Evolutionary conservation across 2,113 vertebrate genomes (phyloP), one percentile per base, ranked within the genome.

Genomic region (Phoenicopterus ruber): DNA sequence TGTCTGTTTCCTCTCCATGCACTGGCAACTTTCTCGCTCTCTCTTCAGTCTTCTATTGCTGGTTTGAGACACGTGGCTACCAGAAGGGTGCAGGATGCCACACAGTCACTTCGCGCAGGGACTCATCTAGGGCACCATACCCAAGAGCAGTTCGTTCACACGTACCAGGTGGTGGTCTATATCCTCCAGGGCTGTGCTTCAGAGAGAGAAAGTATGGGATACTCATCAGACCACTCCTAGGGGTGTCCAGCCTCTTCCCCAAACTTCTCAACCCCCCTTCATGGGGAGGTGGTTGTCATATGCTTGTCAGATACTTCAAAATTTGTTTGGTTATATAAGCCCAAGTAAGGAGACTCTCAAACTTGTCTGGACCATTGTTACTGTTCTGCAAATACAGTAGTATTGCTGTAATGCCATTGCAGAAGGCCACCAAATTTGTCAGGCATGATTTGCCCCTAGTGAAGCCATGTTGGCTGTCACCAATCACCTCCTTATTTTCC

Each of bases 1-100:
- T 91, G 22, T 65, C 54, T 89, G 12, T 69, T 95, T 88, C 32
- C 24, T 76, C 20, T 85, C 55, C 34, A 42, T 5, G 5, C 21
- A 34, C 28, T 2, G 6, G 9, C 46, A 90, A 12, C 8, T 78
- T 73, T 91, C 13, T 74, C 5, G 10, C 7, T 67, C 17, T 52
- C 20, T 49, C 9, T 10, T 50, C 13, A 6, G 2, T 85, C 25
- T 74, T 62, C 9, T 5, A 2, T 18, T 62, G 40, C 9, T 74
- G 25, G 10, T 76, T 82, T 72, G n/a, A 5, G 2, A 55, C n/a
- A 47, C 0, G 0, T 34, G 26, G 24, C 18, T 69, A 18, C 11
- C 12, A 57, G 72, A 52, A 84, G 61, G 24, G 26, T 26, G 13
- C 15, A 50, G 38, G n/a, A 42, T 42, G 2, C 13, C 31, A 10